phyloP scores from a whole-genome alignment of 2,888 invertebrate genomes.

The Lasioglossum morio region DNA sequence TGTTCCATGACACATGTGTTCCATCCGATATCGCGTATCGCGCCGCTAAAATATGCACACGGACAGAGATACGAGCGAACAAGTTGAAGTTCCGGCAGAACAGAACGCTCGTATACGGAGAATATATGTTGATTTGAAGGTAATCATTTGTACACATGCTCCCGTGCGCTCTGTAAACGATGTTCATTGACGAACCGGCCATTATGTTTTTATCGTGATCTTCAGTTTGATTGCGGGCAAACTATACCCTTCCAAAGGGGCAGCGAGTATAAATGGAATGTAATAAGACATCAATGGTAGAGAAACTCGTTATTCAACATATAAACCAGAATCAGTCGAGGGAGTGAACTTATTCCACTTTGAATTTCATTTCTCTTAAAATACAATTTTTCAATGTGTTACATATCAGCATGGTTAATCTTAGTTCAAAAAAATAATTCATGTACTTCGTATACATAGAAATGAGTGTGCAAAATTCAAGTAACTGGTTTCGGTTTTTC shows the following conservation, averaged over 20 bases:
- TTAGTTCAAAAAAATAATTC: not conserved
- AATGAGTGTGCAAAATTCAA: not conserved
- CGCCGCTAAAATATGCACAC: conserved; percentile 29
- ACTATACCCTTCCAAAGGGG: not conserved
- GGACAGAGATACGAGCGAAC: conserved; percentile 14
- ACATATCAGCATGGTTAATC: not conserved
- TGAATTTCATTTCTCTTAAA: not conserved
- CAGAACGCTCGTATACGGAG: conserved; percentile 11
- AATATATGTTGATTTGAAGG: conserved; percentile 17
- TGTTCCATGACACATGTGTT: conserved; percentile 14
- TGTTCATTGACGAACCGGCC: conserved; percentile 11
- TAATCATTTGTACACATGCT: conserved; percentile 29
- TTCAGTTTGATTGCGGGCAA: not conserved
- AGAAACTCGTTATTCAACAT: not conserved
- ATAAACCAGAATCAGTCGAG: not conserved
- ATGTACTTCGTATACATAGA: not conserved
- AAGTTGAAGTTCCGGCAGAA: conserved; percentile 15
- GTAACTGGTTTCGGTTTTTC: not conserved
- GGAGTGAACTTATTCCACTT: not conserved
- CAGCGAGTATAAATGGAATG: not conserved
- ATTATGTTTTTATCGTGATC: conserved; percentile 1
- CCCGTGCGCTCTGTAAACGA: conserved; percentile 4
- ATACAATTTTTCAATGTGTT: not conserved
- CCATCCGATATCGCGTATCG: conserved; percentile 32
- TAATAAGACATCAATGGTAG: not conserved